Conservation (phyloP, 1,140 invertebrate species). For the Papilio helenus region DNA sequence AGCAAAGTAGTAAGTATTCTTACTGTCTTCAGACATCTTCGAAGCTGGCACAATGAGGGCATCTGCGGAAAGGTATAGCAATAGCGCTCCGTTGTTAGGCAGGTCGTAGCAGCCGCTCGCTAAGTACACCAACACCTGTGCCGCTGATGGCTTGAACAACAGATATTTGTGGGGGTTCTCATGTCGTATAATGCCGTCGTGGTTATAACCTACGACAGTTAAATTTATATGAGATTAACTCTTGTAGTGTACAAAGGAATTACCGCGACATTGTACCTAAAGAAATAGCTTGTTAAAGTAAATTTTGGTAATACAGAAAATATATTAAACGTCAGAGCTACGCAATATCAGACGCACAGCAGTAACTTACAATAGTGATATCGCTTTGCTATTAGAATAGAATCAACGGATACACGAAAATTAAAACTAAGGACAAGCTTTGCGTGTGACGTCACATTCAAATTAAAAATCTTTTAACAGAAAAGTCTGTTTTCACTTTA, state of each 20-base stretch:
- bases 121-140: constrained; percentile 96
- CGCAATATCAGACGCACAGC: too few relatives aligned
- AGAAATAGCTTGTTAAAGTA: too few relatives aligned
- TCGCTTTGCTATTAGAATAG: too few relatives aligned
- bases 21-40: constrained; percentile 95
- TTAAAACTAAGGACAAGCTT: too few relatives aligned
- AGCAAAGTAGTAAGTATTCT: constrained; percentile 68
- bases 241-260: background rate
- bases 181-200: constrained; percentile 87
- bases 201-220: constrained; percentile 80
- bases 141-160: constrained; percentile 97
- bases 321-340: too few relatives aligned
- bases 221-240: background rate
- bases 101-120: constrained; percentile 97
- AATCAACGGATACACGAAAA: too few relatives aligned
- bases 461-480: too few relatives aligned
- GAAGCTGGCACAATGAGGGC: constrained; percentile 92
- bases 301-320: too few relatives aligned
- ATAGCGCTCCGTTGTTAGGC: constrained; percentile 93
- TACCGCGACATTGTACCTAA: background rate
- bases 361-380: too few relatives aligned
- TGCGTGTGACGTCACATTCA: too few relatives aligned
- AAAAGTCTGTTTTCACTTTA: too few relatives aligned
- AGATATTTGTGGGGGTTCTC: constrained; percentile 99
- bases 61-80: constrained; percentile 97